Conservation (phyloP, 2,797 vertebrate species). For the Pangasius larnaudii region DNA sequence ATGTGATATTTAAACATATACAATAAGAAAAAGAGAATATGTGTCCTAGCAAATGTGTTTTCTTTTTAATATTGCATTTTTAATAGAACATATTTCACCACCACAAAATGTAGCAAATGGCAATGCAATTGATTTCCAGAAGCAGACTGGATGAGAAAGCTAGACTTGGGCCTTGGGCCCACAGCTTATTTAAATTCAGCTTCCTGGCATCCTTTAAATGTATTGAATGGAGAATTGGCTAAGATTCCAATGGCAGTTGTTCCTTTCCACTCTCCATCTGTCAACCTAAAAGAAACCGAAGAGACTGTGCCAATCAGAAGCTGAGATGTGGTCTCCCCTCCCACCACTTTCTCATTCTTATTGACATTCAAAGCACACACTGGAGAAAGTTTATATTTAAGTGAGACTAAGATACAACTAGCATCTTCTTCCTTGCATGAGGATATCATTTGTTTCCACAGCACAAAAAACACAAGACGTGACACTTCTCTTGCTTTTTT, state of each 20-base stretch:
- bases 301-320: conserved; percentile 58
- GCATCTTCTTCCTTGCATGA: conserved; percentile 68
- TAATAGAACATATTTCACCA: conserved; percentile 2
- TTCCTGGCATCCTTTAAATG: conserved; percentile 51
- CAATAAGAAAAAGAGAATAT: neutral
- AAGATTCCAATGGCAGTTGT: conserved; percentile 60
- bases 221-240: conserved; percentile 58
- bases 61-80: conserved; percentile 6
- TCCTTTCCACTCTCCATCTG: conserved; percentile 53
- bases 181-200: conserved; percentile 50
- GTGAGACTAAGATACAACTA: conserved; percentile 66
- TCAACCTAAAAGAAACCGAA: conserved; percentile 61
- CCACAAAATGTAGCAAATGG: conserved; percentile 19
- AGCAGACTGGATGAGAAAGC: conserved; percentile 27
- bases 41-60: neutral
- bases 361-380: conserved; percentile 68
- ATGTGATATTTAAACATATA: neutral
- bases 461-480: conserved; percentile 56
- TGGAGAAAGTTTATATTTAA: conserved; percentile 64
- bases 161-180: conserved; percentile 33
- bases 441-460: conserved; percentile 70
- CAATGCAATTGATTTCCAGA: conserved; percentile 41
- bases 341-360: conserved; percentile 60
- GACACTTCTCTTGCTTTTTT: neutral
- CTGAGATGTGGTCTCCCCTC: conserved; percentile 59